Evolutionary conservation across 2,888 invertebrate genomes (phyloP).

Genomic region (Acronicta aceris): DNA sequence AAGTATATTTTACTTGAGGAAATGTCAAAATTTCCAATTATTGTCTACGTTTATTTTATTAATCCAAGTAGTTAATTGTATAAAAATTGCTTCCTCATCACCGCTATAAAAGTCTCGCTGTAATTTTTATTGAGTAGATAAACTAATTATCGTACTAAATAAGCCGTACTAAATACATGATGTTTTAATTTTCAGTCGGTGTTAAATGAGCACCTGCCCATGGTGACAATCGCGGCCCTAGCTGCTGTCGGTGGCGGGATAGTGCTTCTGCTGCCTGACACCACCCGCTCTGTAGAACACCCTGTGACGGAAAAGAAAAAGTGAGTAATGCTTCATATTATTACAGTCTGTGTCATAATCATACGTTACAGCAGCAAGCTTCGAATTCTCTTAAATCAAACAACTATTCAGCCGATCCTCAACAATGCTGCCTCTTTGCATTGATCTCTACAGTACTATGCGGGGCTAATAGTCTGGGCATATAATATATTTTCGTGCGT

Average conservation of each 20-base stretch:
- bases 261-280: constrained; percentile 94
- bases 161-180: neutral
- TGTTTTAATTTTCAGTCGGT: constrained; percentile 85
- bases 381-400: too few species aligned
- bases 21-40: constrained; percentile 21
- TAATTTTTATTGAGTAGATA: neutral
- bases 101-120: neutral
- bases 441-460: too few species aligned
- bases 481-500: too few species aligned
- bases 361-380: too few species aligned
- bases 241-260: constrained; percentile 92
- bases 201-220: constrained; percentile 91
- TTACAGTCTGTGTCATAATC: too few species aligned
- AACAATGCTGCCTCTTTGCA: too few species aligned
- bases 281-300: constrained; percentile 76
- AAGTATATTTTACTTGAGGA: neutral
- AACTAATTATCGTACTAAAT: too few species aligned
- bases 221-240: constrained; percentile 92
- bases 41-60: constrained; percentile 2
- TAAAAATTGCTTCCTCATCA: constrained; percentile 8
- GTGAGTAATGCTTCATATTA: constrained; percentile 56
- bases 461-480: too few species aligned
- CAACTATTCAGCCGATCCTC: too few species aligned
- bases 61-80: neutral
- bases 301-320: constrained; percentile 64